Evolutionary conservation across 2,888 invertebrate genomes (phyloP), one percentile per base, ranked within the genome.

Genomic region (Thymelicus lineola): DNA sequence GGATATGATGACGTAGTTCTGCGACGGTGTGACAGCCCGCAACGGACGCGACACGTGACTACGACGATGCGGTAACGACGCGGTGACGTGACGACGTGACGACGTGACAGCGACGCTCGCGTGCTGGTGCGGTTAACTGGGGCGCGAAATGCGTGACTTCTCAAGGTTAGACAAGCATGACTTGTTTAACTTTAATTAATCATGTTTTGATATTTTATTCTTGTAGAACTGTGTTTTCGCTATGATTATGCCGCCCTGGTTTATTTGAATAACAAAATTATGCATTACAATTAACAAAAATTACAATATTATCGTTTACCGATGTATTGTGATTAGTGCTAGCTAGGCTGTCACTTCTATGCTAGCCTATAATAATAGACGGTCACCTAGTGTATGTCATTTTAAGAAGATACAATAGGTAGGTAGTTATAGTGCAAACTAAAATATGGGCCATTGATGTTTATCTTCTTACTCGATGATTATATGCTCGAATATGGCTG

Each of bases 71-170:
- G 38, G 10, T 7, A 9, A 9, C 70, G 68, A 63, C 57, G 35
- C 63, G 7, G 38, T 38, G 7, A 38, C 38, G 38, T 38, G 38
- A 38, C 42, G 42, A 12, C 38, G 38, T 28, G 28, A 28, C 28
- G 28, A 28, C 28, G 28, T 28, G 38, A 10, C 10, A 12, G 42
- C 71, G 68, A 46, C 65, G 71, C 76, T 84, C 81, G 84, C 82
- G 81, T 83, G 86, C 76, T 70, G 36, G 60, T 72, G 76, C 70
- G 36, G 61, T 72, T 79, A 84, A 86, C 77, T 86, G 77, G 86
- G 83, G 83, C 85, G 83, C 75, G 80, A 84, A 83, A 76, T 73
- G 76, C 79, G 79, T 80, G 82, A 73, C 73, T 73, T 72, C 77
- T 78, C 86, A 86, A 86, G 86, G 86, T 83, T 66, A 60, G 15